These are phyloP conservation scores for Spinus pinus DNA, from an alignment of 2,797 vertebrate species.

Conservation along the genomic window DNA sequence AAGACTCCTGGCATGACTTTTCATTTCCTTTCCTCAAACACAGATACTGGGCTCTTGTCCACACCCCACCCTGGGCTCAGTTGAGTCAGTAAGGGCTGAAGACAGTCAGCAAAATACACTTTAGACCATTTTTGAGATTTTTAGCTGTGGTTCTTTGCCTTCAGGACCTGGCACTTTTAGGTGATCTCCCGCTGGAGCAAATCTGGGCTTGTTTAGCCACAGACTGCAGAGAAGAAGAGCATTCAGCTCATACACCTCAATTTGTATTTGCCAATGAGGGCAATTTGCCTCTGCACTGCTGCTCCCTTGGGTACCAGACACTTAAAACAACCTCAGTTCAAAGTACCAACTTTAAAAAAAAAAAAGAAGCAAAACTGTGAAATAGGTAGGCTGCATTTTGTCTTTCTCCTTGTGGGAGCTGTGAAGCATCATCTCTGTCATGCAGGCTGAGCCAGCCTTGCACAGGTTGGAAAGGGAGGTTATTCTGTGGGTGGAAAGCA, in stretches of 20 bases:
- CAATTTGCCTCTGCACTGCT: not conserved
- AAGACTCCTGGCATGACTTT: not conserved
- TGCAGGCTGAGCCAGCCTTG: not conserved
- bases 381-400: not conserved
- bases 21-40: not conserved
- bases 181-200: not conserved
- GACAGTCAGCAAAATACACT: not conserved
- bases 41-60: not conserved
- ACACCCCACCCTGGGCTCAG: accelerated
- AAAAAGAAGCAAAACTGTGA: not conserved
- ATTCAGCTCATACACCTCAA: not conserved
- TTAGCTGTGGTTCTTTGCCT: not conserved
- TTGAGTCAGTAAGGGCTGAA: not conserved
- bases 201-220: not conserved
- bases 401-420: not conserved
- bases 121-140: not conserved
- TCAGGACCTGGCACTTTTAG: not conserved
- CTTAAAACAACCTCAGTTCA: not conserved
- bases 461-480: not conserved
- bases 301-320: not conserved
- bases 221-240: not conserved
- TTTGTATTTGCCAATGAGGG: not conserved
- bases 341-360: not conserved
- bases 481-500: not conserved
- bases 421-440: not conserved